Base-by-base conservation (phyloP, 2,888 invertebrate genomes). In the Acronicta psi region DNA sequence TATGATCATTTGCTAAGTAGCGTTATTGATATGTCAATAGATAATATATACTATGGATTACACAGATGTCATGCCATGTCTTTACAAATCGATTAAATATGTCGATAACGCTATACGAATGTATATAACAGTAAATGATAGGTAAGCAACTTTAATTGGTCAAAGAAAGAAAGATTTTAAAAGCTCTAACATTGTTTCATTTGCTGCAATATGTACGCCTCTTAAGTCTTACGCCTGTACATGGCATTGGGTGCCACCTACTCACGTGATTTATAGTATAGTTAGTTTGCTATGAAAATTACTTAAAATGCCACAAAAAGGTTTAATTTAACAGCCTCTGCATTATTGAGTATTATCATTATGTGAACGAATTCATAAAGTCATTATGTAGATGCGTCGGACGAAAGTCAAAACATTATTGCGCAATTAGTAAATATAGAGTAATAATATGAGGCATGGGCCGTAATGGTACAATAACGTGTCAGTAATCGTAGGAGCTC, bases 401-500 rank as follows among this genome's bases (percentile, higher is more conserved):
- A 42, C n/a, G n/a, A 51, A 42, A 55, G 51, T 59, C 74, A 53
- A 44, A 62, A 60, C 50, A 59, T 46, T 11, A 45, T 71, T 69
- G 62, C 55, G 71, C 45, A 75, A 76, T 74, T 71, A 72, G 69
- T 77, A 69, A 71, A 73, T 65, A 73, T 66, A 69, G 55, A 62
- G 61, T 61, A 56, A 34, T 18, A 6, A 11, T 60, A 38, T 55
- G 47, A 36, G 31, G 43, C 51, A 53, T 47, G 49, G 49, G 37
- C 46, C 52, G 47, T 56, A 67, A 70, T 73, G 67, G 69, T 75
- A 71, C 65, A 74, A 69, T 70, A 80, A 73, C 71, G 78, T 73
- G 80, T 75, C 77, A 71, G 73, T 81, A 75, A 82, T 80, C 63
- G 72, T 77, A 66, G 73, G 49, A 59, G 69, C 56, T 69, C 73